phyloP scores from a whole-genome alignment of 2,113 vertebrate species.

The Bubo scandiacus region DNA sequence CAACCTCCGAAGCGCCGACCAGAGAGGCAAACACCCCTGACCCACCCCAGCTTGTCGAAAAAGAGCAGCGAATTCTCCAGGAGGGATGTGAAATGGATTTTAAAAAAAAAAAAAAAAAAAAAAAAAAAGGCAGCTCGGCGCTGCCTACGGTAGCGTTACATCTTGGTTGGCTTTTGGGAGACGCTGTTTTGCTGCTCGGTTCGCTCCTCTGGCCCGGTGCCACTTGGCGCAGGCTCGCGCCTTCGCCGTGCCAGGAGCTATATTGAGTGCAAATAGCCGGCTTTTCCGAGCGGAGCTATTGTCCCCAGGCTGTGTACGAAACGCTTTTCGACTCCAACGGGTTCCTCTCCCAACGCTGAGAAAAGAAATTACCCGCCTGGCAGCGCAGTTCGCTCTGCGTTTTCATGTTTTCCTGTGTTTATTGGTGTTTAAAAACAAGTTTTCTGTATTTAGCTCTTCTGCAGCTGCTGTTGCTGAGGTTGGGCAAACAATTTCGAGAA shows the following conservation, averaged over 20 bases:
- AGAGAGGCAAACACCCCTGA: rapidly evolving
- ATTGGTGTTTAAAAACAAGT: background rate
- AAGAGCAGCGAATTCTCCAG: no score
- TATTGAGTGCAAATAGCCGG: background rate
- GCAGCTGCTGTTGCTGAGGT: background rate
- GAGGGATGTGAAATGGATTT: no score
- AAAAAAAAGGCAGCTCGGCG: rapidly evolving
- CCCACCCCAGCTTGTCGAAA: no score
- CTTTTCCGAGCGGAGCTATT: background rate
- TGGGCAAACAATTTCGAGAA: background rate
- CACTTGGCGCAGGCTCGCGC: background rate
- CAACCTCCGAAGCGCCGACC: rapidly evolving
- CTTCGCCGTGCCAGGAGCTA: background rate
- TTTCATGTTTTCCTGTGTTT: background rate
- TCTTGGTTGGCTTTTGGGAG: background rate
- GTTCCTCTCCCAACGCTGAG: background rate
- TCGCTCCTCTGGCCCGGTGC: background rate
- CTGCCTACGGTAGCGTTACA: rapidly evolving
- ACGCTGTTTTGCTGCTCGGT: background rate
- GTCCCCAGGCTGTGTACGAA: background rate
- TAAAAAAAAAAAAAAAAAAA: no score
- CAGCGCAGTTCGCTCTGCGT: rapidly evolving
- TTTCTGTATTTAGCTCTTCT: background rate
- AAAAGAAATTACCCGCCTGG: background rate
- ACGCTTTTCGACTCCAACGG: rapidly evolving